These are phyloP conservation scores for Gastracanthus pulcherrimus DNA, from an alignment of 2,888 invertebrate species.

Conservation along the genomic window DNA sequence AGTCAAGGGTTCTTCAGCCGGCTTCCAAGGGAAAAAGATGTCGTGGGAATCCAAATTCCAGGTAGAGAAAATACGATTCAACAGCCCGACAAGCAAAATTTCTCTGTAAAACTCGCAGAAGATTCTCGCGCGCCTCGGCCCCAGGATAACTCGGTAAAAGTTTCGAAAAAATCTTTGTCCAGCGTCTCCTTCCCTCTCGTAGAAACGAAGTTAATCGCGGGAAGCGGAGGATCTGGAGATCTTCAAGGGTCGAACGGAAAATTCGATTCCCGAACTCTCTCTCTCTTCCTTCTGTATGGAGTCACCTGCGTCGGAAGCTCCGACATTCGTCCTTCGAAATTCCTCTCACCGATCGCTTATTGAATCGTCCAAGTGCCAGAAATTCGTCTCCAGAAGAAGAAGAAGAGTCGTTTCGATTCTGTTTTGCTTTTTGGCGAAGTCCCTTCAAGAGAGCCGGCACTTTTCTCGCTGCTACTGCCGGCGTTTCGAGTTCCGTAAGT, in stretches of 20 bases:
- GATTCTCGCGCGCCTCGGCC: background rate
- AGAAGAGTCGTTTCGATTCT: slow-evolving; percentile 22
- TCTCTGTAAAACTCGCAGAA: slow-evolving; percentile 9
- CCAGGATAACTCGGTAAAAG: background rate
- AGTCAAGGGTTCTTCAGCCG: background rate
- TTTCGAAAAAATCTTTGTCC: slow-evolving; percentile 44
- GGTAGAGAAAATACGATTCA: background rate
- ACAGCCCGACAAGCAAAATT: background rate
- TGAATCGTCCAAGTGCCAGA: slow-evolving; percentile 46
- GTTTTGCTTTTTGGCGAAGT: slow-evolving; percentile 26
- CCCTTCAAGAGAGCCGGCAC: background rate
- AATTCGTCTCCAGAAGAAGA: slow-evolving; percentile 15
- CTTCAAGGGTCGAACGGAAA: slow-evolving; percentile 52
- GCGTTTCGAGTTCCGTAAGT: slow-evolving; percentile 23
- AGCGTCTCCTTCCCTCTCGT: background rate
- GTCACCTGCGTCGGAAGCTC: slow-evolving; percentile 27
- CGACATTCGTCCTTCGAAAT: slow-evolving; percentile 29
- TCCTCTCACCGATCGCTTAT: slow-evolving; percentile 38
- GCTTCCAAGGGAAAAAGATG: background rate
- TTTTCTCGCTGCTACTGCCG: background rate
- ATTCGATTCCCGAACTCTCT: slow-evolving; percentile 55
- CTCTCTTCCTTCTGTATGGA: too few species aligned
- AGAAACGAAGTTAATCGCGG: slow-evolving; percentile 60
- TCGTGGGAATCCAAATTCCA: slow-evolving; percentile 5
- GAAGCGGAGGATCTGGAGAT: slow-evolving; percentile 33